Conservation (phyloP, 1,140 invertebrate genomes). For the Drosophila pachea region DNA sequence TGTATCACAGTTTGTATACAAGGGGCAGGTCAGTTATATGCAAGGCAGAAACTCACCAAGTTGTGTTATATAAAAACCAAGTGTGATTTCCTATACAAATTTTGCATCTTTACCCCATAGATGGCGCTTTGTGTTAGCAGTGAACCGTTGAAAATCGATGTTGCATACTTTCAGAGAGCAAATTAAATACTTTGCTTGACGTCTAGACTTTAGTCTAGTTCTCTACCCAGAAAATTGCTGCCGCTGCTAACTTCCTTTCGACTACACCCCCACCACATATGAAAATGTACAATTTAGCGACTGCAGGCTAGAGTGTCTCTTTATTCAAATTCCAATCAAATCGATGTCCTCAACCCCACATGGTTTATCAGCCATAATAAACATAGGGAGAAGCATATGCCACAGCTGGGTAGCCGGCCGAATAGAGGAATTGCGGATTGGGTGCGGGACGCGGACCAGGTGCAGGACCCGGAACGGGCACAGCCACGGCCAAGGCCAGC, state of each 20-base stretch:
- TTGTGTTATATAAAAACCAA: slow-evolving; percentile 33
- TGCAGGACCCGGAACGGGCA: slow-evolving; percentile 38
- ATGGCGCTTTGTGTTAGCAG: too few species aligned
- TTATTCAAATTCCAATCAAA: too few species aligned
- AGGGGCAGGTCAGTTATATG: background rate
- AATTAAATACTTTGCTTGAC: too few species aligned
- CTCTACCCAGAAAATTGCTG: too few species aligned
- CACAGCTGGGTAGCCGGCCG: slow-evolving; percentile 59
- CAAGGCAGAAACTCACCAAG: background rate
- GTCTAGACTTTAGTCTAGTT: too few species aligned
- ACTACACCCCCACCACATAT: too few species aligned
- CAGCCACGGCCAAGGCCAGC: slow-evolving; percentile 56
- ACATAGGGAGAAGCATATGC: slow-evolving; percentile 62
- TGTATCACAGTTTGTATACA: background rate
- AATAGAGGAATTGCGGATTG: slow-evolving; percentile 57
- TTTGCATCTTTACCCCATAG: background rate
- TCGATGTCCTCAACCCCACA: too few species aligned
- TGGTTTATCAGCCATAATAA: slow-evolving; percentile 53
- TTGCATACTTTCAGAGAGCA: too few species aligned
- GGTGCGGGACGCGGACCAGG: slow-evolving; percentile 58
- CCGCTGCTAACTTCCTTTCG: too few species aligned
- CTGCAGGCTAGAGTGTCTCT: too few species aligned
- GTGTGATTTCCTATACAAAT: slow-evolving; percentile 15
- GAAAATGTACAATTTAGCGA: too few species aligned
- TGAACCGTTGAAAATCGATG: too few species aligned